A percentile compares a stretch with the other conserved stretches of the same genome.
phyloP scores from a whole-genome alignment of 2,113 vertebrate species.

The Cariama cristata region DNA sequence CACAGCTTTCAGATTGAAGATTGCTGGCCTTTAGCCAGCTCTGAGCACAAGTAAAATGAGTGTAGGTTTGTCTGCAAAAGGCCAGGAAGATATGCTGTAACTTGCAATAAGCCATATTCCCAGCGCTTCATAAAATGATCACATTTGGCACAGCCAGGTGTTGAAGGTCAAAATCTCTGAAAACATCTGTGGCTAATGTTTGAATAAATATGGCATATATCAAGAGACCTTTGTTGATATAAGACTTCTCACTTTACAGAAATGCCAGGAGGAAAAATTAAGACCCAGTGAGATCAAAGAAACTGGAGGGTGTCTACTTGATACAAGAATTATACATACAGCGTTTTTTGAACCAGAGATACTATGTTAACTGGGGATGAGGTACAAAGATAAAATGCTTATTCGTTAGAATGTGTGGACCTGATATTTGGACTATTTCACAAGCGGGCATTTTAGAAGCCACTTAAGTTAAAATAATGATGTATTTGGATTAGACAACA shows the following conservation, averaged over 20 bases:
- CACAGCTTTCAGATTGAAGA: neutral
- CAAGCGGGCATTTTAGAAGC: neutral
- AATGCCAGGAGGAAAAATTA: neutral
- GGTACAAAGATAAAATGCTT: neutral
- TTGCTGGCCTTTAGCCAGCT: neutral
- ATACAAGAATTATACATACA: neutral
- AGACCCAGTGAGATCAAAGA: neutral
- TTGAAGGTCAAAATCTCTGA: neutral
- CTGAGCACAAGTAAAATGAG: neutral
- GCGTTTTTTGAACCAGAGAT: neutral
- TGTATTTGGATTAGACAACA: neutral
- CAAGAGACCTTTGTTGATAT: neutral
- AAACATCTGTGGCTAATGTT: neutral
- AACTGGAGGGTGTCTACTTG: neutral
- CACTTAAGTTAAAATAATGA: neutral
- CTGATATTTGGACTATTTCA: neutral
- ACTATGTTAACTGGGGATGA: neutral
- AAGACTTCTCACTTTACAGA: neutral
- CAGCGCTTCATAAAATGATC: neutral
- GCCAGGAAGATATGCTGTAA: neutral
- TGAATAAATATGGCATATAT: neutral
- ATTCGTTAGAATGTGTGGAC: neutral
- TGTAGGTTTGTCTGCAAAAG: neutral
- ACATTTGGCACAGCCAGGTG: neutral
- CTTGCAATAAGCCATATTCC: neutral